A percentile compares a stretch with the other conserved stretches of the same genome.
Conservation (phyloP, 2,113 vertebrate genomes). For the Synodontis membranacea region DNA sequence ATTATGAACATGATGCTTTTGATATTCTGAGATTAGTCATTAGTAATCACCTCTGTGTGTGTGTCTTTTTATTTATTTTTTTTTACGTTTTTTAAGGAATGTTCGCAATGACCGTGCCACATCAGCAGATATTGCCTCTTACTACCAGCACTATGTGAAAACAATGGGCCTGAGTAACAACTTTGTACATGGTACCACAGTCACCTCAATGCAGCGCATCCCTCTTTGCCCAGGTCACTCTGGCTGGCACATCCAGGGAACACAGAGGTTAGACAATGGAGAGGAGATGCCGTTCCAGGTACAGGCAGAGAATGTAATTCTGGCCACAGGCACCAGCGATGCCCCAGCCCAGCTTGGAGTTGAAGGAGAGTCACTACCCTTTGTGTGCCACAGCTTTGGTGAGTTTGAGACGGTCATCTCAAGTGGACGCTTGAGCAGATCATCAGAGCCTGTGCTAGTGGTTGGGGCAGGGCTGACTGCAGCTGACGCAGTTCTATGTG, state of each 20-base stretch:
- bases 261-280: conserved; percentile 59
- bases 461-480: conserved; percentile 78
- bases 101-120: conserved; percentile 77
- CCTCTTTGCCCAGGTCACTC: conserved; percentile 33
- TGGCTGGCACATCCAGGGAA: conserved; percentile 71
- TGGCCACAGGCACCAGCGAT: conserved; percentile 79
- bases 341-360: conserved; percentile 69
- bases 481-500: conserved; percentile 72
- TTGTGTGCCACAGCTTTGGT: conserved; percentile 76
- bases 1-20: background rate
- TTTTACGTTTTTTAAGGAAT: conserved; percentile 61
- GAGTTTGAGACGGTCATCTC: conserved; percentile 75
- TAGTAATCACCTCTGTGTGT: background rate
- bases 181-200: conserved; percentile 70
- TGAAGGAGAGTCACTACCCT: conserved; percentile 74
- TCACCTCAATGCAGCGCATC: conserved; percentile 67
- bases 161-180: conserved; percentile 71
- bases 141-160: conserved; percentile 78
- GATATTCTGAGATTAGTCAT: background rate
- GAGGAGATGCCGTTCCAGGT: conserved; percentile 67
- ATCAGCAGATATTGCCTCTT: conserved; percentile 76
- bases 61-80: background rate
- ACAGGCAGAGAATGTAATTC: conserved; percentile 71
- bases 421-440: conserved; percentile 62
- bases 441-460: conserved; percentile 72